Conservation (phyloP, 2,888 invertebrate genomes). For the Laspeyria flexula region DNA sequence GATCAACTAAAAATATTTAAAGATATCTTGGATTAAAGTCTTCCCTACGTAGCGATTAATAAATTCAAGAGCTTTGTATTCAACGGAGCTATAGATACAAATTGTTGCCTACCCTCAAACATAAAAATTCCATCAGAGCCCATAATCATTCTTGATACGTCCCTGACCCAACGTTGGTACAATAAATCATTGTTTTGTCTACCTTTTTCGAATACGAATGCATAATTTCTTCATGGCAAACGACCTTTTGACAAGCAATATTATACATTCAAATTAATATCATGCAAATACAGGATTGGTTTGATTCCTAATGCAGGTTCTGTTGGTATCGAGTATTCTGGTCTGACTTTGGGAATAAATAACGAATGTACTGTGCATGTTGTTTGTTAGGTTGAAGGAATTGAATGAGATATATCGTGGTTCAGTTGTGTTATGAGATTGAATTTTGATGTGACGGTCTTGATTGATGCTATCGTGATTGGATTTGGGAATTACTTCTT, state of each 20-base stretch:
- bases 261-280: slow-evolving; percentile 36
- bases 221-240: slow-evolving; percentile 34
- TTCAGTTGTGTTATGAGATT: not conserved
- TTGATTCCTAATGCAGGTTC: slow-evolving; percentile 8
- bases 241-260: slow-evolving; percentile 25
- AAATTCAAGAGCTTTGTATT: too few relatives aligned
- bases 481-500: not conserved
- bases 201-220: slow-evolving; percentile 23
- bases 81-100: not conserved
- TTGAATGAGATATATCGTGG: not conserved
- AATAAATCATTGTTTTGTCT: slow-evolving; percentile 31
- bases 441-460: not conserved
- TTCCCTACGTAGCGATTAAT: too few relatives aligned
- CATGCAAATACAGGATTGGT: slow-evolving; percentile 24
- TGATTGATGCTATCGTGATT: not conserved
- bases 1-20: too few relatives aligned
- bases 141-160: slow-evolving; percentile 12
- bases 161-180: slow-evolving; percentile 21
- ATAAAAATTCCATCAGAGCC: slow-evolving; percentile 3
- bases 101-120: not conserved
- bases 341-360: slow-evolving; percentile 5
- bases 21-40: too few relatives aligned
- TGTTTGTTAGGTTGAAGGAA: not conserved
- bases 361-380: slow-evolving; percentile 1
- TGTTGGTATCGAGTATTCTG: slow-evolving; percentile 4